Conservation (phyloP, 2,888 invertebrate genomes). For the Andrena flavipes region DNA sequence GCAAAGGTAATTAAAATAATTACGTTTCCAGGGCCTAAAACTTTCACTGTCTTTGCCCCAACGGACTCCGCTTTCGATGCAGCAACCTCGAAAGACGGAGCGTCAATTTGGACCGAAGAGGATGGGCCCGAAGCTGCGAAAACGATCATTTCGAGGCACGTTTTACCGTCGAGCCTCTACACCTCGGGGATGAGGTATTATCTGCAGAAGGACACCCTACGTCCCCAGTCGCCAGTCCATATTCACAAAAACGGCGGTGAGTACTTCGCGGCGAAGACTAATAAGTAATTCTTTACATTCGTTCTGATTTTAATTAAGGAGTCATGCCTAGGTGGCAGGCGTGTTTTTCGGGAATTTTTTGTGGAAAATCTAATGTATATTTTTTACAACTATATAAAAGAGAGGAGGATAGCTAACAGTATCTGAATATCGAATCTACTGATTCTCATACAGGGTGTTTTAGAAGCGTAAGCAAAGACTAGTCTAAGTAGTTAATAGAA, state of each 20-base stretch:
- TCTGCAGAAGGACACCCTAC: constrained; percentile 92
- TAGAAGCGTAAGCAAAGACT: too few species aligned
- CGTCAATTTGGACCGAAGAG: constrained; percentile 82
- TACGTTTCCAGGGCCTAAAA: constrained; percentile 89
- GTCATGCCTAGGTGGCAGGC: too few species aligned
- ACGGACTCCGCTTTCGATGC: constrained; percentile 91
- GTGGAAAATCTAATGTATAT: too few species aligned
- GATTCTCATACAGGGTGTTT: too few species aligned
- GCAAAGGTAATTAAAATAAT: not conserved
- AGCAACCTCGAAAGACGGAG: constrained; percentile 87
- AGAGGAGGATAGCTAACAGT: too few species aligned
- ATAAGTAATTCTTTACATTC: too few species aligned
- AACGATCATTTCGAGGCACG: constrained; percentile 91
- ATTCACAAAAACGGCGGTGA: constrained; percentile 92
- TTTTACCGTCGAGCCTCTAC: constrained; percentile 92
- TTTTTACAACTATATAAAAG: too few species aligned
- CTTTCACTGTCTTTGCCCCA: constrained; percentile 94
- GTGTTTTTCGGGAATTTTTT: too few species aligned
- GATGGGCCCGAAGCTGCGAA: constrained; percentile 86
- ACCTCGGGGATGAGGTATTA: constrained; percentile 95
- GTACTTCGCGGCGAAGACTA: constrained; percentile 60
- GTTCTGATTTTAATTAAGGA: not conserved
- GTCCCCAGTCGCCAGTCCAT: constrained; percentile 91
- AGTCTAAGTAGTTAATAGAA: too few species aligned
- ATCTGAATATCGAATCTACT: too few species aligned